Evolutionary conservation across 2,797 vertebrate genomes (phyloP).

Genomic region (Pachyuromys duprasi): DNA sequence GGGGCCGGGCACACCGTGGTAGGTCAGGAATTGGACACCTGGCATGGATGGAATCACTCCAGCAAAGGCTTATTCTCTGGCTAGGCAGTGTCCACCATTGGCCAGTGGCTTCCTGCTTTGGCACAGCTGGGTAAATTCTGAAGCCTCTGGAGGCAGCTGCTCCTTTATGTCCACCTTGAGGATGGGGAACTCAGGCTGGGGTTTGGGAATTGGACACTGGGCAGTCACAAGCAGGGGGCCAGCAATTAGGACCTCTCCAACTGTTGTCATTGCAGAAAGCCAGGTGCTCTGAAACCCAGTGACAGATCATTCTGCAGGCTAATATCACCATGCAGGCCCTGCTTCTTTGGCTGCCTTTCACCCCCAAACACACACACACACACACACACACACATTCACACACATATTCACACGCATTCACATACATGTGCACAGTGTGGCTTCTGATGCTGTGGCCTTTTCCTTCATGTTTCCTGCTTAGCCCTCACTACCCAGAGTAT

Average conservation of each 20-base stretch:
- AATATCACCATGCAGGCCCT: background rate
- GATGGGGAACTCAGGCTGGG: background rate
- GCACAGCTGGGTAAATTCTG: background rate
- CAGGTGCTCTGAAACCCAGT: background rate
- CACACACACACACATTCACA: too few species aligned
- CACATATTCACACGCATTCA: background rate
- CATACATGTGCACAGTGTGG: too few species aligned
- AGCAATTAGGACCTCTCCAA: background rate
- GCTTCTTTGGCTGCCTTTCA: background rate
- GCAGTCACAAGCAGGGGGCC: background rate
- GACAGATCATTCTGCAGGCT: background rate
- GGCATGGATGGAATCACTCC: background rate
- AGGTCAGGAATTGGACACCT: background rate
- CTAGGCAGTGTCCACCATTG: background rate
- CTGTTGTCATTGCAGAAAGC: background rate
- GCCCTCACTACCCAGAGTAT: background rate
- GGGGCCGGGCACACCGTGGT: background rate
- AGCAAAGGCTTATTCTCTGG: background rate
- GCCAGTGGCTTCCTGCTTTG: background rate
- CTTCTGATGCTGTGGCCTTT: background rate
- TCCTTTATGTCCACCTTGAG: background rate
- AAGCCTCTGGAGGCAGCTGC: background rate
- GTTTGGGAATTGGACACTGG: background rate
- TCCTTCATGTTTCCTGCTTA: background rate
- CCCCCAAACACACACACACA: background rate